Evolutionary conservation across 1,140 invertebrate species (phyloP).

Genomic region (Lepidotrigona ventralis): DNA sequence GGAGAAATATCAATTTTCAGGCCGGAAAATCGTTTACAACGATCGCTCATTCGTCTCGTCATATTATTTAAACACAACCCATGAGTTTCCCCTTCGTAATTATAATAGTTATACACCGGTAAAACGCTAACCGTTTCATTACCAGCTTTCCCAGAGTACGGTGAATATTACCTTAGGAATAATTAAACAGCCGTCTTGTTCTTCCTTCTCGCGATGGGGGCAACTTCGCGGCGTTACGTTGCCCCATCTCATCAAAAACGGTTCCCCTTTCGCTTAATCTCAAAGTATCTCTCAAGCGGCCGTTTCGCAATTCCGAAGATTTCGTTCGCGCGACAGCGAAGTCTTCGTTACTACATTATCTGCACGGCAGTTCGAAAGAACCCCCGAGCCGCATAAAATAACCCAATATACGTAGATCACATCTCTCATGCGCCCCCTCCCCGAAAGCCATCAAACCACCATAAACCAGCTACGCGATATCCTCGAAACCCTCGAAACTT

Average conservation of each 20-base stretch:
- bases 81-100: background rate
- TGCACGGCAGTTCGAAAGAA: background rate
- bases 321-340: background rate
- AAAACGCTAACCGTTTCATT: conserved; percentile 23
- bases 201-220: background rate
- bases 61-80: background rate
- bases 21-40: background rate
- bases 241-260: too few relatives aligned
- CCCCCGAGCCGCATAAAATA: background rate
- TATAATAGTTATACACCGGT: background rate
- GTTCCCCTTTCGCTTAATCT: background rate
- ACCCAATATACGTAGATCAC: background rate
- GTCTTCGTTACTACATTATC: background rate
- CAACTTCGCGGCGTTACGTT: background rate
- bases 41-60: too few relatives aligned
- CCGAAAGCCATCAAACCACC: background rate
- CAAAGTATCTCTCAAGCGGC: background rate
- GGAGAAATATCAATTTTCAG: background rate
- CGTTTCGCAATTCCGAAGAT: background rate
- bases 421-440: background rate
- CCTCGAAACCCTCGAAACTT: background rate
- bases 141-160: background rate
- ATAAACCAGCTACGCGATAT: background rate
- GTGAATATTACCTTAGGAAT: conserved; percentile 7
- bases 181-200: conserved; percentile 4